Conservation (phyloP, 2,113 vertebrate species). For the Rana temporaria region DNA sequence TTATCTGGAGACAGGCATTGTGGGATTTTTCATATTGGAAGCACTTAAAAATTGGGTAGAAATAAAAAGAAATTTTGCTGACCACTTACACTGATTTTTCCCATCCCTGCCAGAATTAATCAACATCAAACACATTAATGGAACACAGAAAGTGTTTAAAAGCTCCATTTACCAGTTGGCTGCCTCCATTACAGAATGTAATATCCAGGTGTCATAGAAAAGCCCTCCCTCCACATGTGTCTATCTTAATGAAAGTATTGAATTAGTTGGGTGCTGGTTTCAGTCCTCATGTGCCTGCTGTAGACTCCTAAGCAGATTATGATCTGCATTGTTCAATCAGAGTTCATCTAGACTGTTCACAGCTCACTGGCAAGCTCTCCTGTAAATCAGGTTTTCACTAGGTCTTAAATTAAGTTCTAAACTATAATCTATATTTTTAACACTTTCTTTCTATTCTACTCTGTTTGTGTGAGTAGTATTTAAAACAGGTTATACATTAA, state of each 20-base stretch:
- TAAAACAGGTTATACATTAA: no score
- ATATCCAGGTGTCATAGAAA: constrained; percentile 58
- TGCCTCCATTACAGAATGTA: constrained; percentile 56
- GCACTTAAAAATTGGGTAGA: constrained; percentile 21
- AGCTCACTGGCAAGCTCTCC: constrained; percentile 33
- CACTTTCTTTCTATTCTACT: no score
- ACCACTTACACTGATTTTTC: constrained; percentile 54
- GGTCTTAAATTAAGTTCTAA: neutral
- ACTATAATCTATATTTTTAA: no score
- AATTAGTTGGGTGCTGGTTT: constrained; percentile 56
- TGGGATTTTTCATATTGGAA: constrained; percentile 13
- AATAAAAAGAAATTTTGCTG: constrained; percentile 40
- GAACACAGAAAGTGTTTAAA: constrained; percentile 57
- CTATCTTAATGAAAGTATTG: constrained; percentile 56
- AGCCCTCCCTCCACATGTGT: constrained; percentile 50
- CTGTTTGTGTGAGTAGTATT: no score
- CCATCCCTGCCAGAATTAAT: constrained; percentile 54
- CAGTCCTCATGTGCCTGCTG: constrained; percentile 29
- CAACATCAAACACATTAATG: constrained; percentile 52
- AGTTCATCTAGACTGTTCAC: constrained; percentile 25
- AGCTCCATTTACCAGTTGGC: constrained; percentile 58
- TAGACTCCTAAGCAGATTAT: constrained; percentile 33
- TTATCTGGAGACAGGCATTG: neutral
- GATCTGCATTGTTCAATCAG: constrained; percentile 54
- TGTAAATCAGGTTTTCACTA: constrained; percentile 13